These are phyloP conservation scores for Myrmecophaga tridactyla DNA, from an alignment of 2,113 vertebrate genomes.

Conservation along the genomic window DNA sequence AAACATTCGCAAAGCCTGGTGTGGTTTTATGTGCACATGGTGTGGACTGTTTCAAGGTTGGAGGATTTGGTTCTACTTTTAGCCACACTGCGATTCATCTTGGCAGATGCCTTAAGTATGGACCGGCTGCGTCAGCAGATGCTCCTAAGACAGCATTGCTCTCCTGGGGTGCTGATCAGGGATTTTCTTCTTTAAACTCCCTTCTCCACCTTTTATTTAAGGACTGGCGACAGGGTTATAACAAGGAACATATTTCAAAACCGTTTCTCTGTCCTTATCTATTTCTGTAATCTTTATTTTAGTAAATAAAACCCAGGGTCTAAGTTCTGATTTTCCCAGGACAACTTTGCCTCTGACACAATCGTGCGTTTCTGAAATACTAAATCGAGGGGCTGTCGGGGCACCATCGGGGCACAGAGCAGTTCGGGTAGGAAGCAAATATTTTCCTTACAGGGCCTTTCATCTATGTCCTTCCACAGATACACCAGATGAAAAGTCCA, in stretches of 20 bases:
- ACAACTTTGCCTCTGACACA: slow-evolving; percentile 55
- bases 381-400: slow-evolving; percentile 61
- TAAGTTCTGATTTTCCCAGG: slow-evolving; percentile 58
- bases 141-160: slow-evolving; percentile 69
- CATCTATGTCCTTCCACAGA: slow-evolving; percentile 67
- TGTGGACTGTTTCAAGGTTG: slow-evolving; percentile 68
- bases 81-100: slow-evolving; percentile 76
- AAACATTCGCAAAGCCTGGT: background rate
- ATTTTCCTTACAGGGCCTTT: slow-evolving; percentile 77
- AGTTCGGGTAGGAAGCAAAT: slow-evolving; percentile 65
- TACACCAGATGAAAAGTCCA: slow-evolving; percentile 72
- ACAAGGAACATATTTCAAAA: slow-evolving; percentile 83
- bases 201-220: slow-evolving; percentile 69
- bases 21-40: slow-evolving; percentile 76
- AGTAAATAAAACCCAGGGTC: slow-evolving; percentile 72
- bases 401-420: slow-evolving; percentile 32
- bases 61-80: slow-evolving; percentile 67
- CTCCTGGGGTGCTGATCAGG: slow-evolving; percentile 69
- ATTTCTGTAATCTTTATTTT: slow-evolving; percentile 81
- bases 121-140: slow-evolving; percentile 81
- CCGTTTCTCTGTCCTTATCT: slow-evolving; percentile 78
- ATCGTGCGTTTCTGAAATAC: slow-evolving; percentile 50
- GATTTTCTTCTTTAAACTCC: slow-evolving; percentile 71
- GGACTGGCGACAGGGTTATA: slow-evolving; percentile 80
- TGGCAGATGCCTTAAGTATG: slow-evolving; percentile 73